Evolutionary conservation across 2,113 vertebrate genomes (phyloP), one percentile per base, ranked within the genome.

Genomic region (Anoura caudifer): DNA sequence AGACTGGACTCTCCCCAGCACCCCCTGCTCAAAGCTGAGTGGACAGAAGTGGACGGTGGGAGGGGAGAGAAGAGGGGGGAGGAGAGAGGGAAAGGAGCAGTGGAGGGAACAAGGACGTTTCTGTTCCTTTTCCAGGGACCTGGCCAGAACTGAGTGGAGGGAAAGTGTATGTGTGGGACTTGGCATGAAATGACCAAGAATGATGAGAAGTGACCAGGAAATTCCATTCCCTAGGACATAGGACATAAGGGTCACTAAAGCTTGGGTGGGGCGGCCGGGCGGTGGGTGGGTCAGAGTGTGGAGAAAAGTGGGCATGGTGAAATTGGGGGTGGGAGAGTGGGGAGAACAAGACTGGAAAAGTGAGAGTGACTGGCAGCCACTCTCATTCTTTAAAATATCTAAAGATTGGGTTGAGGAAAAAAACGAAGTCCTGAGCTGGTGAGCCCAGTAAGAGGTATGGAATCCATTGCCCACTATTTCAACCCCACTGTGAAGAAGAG

Each of bases 121-220:
- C 97, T 98, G 97, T 98, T 98, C 94, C 97, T 88, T 82, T 88
- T 80, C 90, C 96, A 97, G 75, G 91, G 98, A 94, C 70, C 93
- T 84, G 91, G 97, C 94, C 85, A 94, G 91, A 85, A 80, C 94
- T 76, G 96, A 96, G 94, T 95, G 91, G 92, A 97, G 96, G 96
- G 77, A 96, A 72, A 95, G 92, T 54, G 82, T 95, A 87, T 81
- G 82, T 91, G 94, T 31, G 87, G 92, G 85, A 97, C 94, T 96
- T 96, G 96, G 97, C 97, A 92, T 38, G 76, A 93, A 80, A 69
- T 61, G 82, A 41, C 91, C 81, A 54, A 54, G 82, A 95, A 86
- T 70, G 96, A 87, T 75, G 90, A 94, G 75, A 87, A 93, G 79
- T 94, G 96, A 97, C 93, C 93, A 96, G 97, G 97, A 97, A 97